A percentile compares a stretch with the other conserved stretches of the same genome.
phyloP scores from a whole-genome alignment of 2,113 vertebrate genomes.

The Taxidea taxus region DNA sequence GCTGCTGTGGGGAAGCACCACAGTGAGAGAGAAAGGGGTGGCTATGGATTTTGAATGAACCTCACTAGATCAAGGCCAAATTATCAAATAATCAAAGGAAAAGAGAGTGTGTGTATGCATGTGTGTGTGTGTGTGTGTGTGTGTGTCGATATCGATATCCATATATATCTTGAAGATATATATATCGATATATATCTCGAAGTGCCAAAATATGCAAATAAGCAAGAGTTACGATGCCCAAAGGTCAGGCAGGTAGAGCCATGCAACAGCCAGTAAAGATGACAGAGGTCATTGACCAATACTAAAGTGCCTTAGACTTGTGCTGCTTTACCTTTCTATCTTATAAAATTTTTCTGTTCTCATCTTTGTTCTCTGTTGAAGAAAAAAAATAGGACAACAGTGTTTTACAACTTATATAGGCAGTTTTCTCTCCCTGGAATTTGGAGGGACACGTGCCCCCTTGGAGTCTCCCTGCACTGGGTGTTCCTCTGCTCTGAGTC shows the following conservation, averaged over 20 bases:
- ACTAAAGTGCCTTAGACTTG: background rate
- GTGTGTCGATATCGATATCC: too few species aligned
- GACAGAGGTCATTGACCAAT: background rate
- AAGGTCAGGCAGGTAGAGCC: background rate
- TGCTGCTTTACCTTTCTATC: background rate
- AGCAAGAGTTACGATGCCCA: background rate
- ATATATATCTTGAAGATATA: too few species aligned
- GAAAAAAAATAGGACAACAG: background rate
- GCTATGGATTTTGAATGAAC: background rate
- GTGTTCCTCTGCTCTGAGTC: background rate
- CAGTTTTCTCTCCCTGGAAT: background rate
- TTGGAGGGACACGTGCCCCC: background rate
- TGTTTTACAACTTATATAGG: too few species aligned
- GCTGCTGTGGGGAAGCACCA: background rate
- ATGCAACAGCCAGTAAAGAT: too few species aligned
- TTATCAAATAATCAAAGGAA: background rate
- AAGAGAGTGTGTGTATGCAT: background rate
- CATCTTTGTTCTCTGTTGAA: background rate
- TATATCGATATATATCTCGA: too few species aligned
- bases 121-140: too few species aligned
- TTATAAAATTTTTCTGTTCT: background rate
- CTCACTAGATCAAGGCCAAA: background rate
- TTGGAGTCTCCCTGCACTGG: background rate
- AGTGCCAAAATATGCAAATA: background rate
- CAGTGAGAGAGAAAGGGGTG: background rate